phyloP scores from a whole-genome alignment of 2,888 invertebrate genomes.

The Dorcus hopei region DNA sequence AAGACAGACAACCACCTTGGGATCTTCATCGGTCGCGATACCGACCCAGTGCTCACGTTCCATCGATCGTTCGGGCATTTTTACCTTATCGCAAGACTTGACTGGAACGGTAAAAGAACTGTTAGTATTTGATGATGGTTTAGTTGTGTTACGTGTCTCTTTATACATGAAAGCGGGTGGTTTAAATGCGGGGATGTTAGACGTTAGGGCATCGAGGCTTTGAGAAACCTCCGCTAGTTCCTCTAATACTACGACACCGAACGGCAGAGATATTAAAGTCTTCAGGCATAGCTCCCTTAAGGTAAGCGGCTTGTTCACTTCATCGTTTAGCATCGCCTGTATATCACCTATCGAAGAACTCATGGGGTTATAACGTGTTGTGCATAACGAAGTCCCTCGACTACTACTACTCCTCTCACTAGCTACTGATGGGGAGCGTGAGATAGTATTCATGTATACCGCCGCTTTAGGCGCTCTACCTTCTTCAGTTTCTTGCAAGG shows the following conservation, averaged over 20 bases:
- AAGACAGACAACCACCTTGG: constrained; percentile 62
- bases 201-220: constrained; percentile 21
- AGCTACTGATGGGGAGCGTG: constrained; percentile 19
- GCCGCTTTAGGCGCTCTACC: constrained; percentile 8
- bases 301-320: constrained; percentile 44
- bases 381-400: constrained; percentile 60
- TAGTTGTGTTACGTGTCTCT: not conserved
- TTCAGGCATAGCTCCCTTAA: constrained; percentile 65
- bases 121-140: constrained; percentile 15
- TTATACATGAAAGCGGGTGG: constrained; percentile 1
- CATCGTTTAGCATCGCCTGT: constrained; percentile 51
- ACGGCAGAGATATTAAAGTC: constrained; percentile 64
- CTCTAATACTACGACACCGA: constrained; percentile 65
- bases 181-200: not conserved
- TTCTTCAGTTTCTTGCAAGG: constrained; percentile 1
- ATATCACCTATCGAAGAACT: constrained; percentile 61
- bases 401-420: constrained; percentile 47
- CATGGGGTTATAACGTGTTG: constrained; percentile 64
- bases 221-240: constrained; percentile 63
- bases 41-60: constrained; percentile 55
- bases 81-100: constrained; percentile 11
- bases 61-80: constrained; percentile 46
- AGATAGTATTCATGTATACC: constrained; percentile 29
- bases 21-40: constrained; percentile 59
- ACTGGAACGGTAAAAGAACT: constrained; percentile 27